A percentile compares a stretch with the other conserved stretches of the same genome.
These are phyloP conservation scores for Halcyon senegalensis DNA, from an alignment of 2,113 vertebrate species.

Conservation along the genomic window DNA sequence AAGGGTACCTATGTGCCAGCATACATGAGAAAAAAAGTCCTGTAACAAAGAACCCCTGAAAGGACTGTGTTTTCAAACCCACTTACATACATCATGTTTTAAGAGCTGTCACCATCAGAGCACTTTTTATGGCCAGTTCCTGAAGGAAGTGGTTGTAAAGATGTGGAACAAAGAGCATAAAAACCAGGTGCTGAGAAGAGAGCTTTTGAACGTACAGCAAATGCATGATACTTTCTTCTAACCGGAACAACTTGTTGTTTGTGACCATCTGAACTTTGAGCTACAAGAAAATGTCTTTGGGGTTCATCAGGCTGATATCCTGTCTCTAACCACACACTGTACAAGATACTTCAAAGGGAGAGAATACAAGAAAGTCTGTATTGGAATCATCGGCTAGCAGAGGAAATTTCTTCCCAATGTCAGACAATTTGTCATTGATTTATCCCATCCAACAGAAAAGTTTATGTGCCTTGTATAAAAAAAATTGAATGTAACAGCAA, in stretches of 20 bases:
- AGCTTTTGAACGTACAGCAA: conserved; percentile 54
- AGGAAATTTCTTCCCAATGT: conserved; percentile 35
- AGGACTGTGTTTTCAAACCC: background rate
- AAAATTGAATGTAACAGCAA: background rate
- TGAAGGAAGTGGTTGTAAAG: conserved; percentile 67
- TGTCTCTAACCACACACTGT: conserved; percentile 56
- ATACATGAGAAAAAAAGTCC: background rate
- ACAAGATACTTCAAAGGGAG: conserved; percentile 53
- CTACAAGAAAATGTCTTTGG: conserved; percentile 53
- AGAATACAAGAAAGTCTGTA: conserved; percentile 59
- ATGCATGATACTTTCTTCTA: conserved; percentile 25
- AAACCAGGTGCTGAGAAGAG: conserved; percentile 66
- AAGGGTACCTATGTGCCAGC: background rate
- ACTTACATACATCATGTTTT: conserved; percentile 39
- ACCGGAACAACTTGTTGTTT: conserved; percentile 61
- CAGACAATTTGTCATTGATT: conserved; percentile 45
- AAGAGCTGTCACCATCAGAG: conserved; percentile 60
- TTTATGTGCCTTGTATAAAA: background rate
- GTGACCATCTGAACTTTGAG: conserved; percentile 59
- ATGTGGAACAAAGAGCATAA: conserved; percentile 29
- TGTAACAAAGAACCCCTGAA: background rate
- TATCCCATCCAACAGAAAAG: background rate
- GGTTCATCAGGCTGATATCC: conserved; percentile 48
- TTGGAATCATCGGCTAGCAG: conserved; percentile 52
- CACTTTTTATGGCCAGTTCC: conserved; percentile 36